phyloP scores from a whole-genome alignment of 2,888 invertebrate species.

The Clanis bilineata region DNA sequence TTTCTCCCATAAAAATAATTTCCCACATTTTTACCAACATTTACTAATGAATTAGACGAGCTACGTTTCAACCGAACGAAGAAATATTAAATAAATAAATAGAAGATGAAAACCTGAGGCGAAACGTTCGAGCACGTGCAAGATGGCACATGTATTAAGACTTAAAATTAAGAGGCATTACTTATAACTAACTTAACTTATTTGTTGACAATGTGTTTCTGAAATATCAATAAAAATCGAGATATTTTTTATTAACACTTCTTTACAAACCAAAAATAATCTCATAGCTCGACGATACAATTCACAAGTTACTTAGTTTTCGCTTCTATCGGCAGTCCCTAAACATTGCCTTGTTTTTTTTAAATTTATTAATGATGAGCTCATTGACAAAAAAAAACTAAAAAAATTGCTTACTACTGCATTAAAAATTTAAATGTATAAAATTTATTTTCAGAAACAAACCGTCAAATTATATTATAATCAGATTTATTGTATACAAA shows the following conservation, averaged over 20 bases:
- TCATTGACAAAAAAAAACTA: too few species aligned
- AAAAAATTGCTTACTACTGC: background rate
- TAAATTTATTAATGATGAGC: too few species aligned
- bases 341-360: too few species aligned
- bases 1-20: background rate
- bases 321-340: too few species aligned
- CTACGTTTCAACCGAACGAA: background rate
- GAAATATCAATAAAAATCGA: background rate
- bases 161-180: conserved; percentile 48
- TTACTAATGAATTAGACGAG: conserved; percentile 3
- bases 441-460: conserved; percentile 1
- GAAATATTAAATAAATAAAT: conserved; percentile 60
- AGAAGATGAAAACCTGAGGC: conserved; percentile 50
- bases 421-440: background rate
- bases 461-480: background rate
- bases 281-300: too few species aligned
- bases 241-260: background rate
- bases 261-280: background rate
- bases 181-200: conserved; percentile 19
- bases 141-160: conserved; percentile 76
- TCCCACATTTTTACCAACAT: background rate
- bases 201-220: conserved; percentile 14
- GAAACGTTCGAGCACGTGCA: conserved; percentile 69
- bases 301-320: too few species aligned
- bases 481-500: background rate